Evolutionary conservation across 2,797 vertebrate species (phyloP).

Genomic region (Betta splendens): DNA sequence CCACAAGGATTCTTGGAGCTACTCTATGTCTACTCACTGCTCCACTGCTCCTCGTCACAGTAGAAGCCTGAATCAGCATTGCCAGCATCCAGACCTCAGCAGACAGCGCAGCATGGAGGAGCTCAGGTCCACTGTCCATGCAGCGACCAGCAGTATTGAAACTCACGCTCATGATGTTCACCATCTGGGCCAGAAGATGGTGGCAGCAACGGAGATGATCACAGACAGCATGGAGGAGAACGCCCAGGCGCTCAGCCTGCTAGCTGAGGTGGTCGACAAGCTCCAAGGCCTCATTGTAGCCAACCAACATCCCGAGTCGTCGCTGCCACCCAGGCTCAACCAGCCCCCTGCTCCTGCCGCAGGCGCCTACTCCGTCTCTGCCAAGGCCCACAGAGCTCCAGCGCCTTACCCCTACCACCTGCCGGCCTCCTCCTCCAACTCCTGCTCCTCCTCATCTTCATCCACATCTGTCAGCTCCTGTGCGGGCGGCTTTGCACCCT

Average conservation of each 20-base stretch:
- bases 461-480: constrained; percentile 43
- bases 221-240: constrained; percentile 69
- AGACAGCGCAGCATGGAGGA: constrained; percentile 64
- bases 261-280: constrained; percentile 76
- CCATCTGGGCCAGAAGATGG: constrained; percentile 65
- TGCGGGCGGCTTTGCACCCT: constrained; percentile 5
- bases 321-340: background rate
- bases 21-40: background rate
- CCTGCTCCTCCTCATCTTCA: constrained; percentile 54
- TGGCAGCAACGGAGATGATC: constrained; percentile 57
- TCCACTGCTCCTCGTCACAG: background rate
- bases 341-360: constrained; percentile 38
- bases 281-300: constrained; percentile 71
- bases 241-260: constrained; percentile 67
- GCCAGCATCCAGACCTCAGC: constrained; percentile 10
- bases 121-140: constrained; percentile 57
- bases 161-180: constrained; percentile 43
- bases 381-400: constrained; percentile 33
- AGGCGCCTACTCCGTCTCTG: constrained; percentile 47
- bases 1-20: constrained; percentile 1
- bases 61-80: background rate
- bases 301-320: constrained; percentile 20
- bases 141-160: constrained; percentile 47
- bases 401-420: constrained; percentile 10
- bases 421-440: constrained; percentile 31